These are phyloP conservation scores for Ecliptopera silaceata DNA, from an alignment of 2,888 invertebrate genomes.

Conservation along the genomic window DNA sequence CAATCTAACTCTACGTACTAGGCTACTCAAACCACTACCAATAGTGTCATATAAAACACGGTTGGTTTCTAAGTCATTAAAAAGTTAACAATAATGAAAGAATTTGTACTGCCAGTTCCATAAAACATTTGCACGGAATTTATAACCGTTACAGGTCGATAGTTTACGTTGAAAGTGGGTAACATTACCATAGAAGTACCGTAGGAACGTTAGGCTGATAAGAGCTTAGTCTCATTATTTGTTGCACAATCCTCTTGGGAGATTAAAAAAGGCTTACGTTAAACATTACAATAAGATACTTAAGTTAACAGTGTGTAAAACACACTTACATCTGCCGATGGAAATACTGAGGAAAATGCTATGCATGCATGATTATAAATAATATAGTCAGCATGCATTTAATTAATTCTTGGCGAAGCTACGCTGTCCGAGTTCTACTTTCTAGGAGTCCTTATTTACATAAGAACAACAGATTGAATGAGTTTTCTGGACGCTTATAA, in stretches of 20 bases:
- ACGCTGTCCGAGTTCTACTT: slow-evolving; percentile 39
- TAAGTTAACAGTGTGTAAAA: slow-evolving; percentile 5
- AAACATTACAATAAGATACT: slow-evolving; percentile 4
- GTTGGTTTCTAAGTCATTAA: too few relatives aligned
- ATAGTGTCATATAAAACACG: too few relatives aligned
- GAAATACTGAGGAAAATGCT: neutral
- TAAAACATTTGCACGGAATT: slow-evolving; percentile 15
- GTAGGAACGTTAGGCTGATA: slow-evolving; percentile 22
- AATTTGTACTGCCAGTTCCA: neutral
- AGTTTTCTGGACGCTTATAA: neutral
- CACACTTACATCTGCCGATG: too few relatives aligned
- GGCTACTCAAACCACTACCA: too few relatives aligned
- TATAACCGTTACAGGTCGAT: slow-evolving; percentile 11
- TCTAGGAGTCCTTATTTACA: slow-evolving; percentile 36
- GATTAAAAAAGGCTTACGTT: slow-evolving; percentile 37
- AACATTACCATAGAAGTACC: slow-evolving; percentile 11
- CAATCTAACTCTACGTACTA: too few relatives aligned
- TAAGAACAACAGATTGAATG: slow-evolving; percentile 24
- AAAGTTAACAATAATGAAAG: neutral
- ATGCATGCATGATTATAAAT: slow-evolving; percentile 24
- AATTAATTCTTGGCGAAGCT: slow-evolving; percentile 21
- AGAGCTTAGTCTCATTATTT: slow-evolving; percentile 30
- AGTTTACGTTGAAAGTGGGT: slow-evolving; percentile 3
- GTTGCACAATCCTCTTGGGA: slow-evolving; percentile 30
- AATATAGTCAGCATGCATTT: slow-evolving; percentile 39